Base-by-base conservation (phyloP, 2,888 invertebrate species). In the Dryococelus australis region DNA sequence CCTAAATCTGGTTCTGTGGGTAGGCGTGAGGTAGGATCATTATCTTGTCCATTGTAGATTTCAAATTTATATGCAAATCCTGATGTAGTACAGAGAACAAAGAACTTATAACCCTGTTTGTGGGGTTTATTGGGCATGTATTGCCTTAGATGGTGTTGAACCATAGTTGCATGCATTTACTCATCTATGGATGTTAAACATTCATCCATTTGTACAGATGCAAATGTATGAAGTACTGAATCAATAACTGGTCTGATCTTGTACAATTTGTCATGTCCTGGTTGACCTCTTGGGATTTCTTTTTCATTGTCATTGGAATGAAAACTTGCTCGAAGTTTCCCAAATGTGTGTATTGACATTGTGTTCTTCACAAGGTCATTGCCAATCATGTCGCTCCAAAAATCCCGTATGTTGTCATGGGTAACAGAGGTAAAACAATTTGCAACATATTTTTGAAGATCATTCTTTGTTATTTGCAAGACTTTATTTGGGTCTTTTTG, bases 111-210 rank as follows among this genome's bases (percentile, higher is more conserved):
- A n/a, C 90, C 89, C 89, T 89, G 90, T 88, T 90, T 90, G 87
- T 90, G 88, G 5, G 90, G 90, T 88, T 90, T 90, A 20, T 89
- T 90, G 20, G 90, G 90, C 84, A 90, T 87, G 87, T 91, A 91
- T 81, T 91, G 90, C 88, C 91, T 91, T 86, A 91, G 86, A 86
- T 89, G 90, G 86, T 90, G 90, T 87, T 89, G 88, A n/a, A 90
- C 89, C 90, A 92, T 92, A 51, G 91, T 91, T 12, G 91, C 89
- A 90, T 91, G 90, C 87, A 90, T 89, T 85, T 90, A 90, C 87
- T 91, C 90, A 87, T 90, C 91, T 27, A 91, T 80, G 20, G 91
- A 83, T n/a, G n/a, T n/a, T 43, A 83, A 83, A 83, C 83, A 83
- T 83, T 83, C 83, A 28, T 79, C 79, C 83, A 83, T 83, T 26